Conservation (phyloP, 2,888 invertebrate genomes). For the Plagodis pulveraria region DNA sequence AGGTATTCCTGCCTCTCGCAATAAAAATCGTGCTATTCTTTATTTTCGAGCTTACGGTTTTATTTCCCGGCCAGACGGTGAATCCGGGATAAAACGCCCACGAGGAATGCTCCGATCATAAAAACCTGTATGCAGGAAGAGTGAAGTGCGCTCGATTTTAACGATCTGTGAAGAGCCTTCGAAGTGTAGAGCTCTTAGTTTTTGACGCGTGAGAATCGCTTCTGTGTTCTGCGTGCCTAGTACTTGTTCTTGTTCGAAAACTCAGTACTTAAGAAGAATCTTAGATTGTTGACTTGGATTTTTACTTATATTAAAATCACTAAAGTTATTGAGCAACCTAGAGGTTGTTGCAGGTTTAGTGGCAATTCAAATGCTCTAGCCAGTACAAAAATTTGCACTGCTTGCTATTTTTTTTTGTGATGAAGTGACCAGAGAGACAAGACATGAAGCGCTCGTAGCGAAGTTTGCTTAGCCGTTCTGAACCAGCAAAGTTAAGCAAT, state of each 20-base stretch:
- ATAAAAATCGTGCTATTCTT: conserved; percentile 14
- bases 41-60: conserved; percentile 6
- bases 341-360: too few species aligned
- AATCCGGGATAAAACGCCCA: conserved; percentile 21
- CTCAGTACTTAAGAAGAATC: too few species aligned
- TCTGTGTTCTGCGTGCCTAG: conserved; percentile 13
- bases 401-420: too few species aligned
- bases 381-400: too few species aligned
- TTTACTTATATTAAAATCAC: too few species aligned
- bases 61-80: conserved; percentile 22
- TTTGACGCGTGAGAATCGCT: conserved; percentile 21
- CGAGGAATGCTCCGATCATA: conserved; percentile 29
- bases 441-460: too few species aligned
- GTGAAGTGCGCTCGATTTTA: conserved; percentile 52
- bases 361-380: too few species aligned
- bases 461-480: too few species aligned
- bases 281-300: too few species aligned
- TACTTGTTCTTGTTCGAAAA: conserved; percentile 1
- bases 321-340: too few species aligned
- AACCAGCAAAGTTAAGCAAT: too few species aligned
- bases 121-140: conserved; percentile 31
- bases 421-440: too few species aligned
- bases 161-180: conserved; percentile 41
- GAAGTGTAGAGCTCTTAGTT: conserved; percentile 30
- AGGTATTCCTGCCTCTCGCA: neutral